Percentiles rank a stretch among this genome's conserved stretches.
Evolutionary conservation across 2,797 vertebrate genomes (phyloP).

Genomic region (Lithobates sylvaticus): DNA sequence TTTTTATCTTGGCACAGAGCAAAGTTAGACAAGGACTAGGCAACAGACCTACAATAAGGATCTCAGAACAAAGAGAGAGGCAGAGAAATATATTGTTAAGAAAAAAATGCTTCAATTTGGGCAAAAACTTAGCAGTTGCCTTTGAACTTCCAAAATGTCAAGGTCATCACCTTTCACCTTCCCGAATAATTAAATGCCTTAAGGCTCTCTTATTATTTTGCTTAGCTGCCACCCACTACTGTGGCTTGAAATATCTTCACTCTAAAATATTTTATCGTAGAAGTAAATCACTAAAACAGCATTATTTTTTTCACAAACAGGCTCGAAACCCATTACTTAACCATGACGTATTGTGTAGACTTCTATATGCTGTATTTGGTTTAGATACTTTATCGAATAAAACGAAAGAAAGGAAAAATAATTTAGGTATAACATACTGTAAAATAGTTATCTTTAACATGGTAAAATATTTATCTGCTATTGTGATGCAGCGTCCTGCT

Average conservation of each 20-base stretch:
- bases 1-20: conserved; percentile 61
- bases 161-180: conserved; percentile 90
- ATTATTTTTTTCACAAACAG: neutral
- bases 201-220: conserved; percentile 82
- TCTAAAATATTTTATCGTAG: conserved; percentile 35
- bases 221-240: conserved; percentile 60
- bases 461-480: neutral
- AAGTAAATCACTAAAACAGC: conserved; percentile 49
- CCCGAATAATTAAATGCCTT: conserved; percentile 85
- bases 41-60: conserved; percentile 62
- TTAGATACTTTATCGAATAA: neutral
- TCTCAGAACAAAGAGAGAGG: conserved; percentile 21
- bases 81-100: conserved; percentile 63
- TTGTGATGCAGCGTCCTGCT: neutral
- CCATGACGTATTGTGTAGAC: neutral
- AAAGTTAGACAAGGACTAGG: conserved; percentile 68
- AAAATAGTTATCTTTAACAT: neutral
- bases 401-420: no score
- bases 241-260: conserved; percentile 46
- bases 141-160: conserved; percentile 92
- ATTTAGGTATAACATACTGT: neutral
- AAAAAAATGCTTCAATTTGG: conserved; percentile 67
- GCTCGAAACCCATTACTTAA: neutral
- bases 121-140: conserved; percentile 77
- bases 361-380: neutral